Conservation (phyloP, 1,140 invertebrate genomes). For the Holotrichia oblita region DNA sequence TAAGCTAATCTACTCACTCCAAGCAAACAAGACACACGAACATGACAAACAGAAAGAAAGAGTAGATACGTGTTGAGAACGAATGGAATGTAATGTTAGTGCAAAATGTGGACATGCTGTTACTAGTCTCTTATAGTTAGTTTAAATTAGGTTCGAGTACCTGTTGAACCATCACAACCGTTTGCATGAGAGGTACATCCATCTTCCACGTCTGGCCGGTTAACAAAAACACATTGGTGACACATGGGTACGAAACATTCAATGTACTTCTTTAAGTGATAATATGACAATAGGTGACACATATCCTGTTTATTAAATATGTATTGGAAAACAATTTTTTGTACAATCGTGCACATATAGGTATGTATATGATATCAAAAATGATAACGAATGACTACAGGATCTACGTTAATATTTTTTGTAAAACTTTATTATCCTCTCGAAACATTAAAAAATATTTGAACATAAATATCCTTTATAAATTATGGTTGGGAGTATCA, state of each 20-base stretch:
- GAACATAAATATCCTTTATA: no score
- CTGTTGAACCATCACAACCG: conserved; percentile 88
- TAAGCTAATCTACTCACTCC: background rate
- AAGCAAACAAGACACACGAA: conserved; percentile 26
- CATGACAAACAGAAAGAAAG: background rate
- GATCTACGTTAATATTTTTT: conserved; percentile 2
- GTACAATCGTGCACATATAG: conserved; percentile 21
- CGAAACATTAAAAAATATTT: no score
- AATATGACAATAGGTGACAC: background rate
- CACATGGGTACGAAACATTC: conserved; percentile 44
- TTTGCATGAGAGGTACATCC: conserved; percentile 87
- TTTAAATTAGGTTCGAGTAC: conserved; percentile 61
- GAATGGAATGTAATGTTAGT: conserved; percentile 11
- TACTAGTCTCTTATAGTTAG: conserved; percentile 36
- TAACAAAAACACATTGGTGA: conserved; percentile 58
- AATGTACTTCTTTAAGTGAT: conserved; percentile 10
- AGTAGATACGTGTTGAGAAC: background rate
- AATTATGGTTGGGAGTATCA: no score
- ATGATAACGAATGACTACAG: conserved; percentile 2
- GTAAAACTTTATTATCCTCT: background rate
- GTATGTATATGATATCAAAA: background rate
- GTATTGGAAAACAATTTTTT: background rate
- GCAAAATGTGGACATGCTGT: conserved; percentile 25
- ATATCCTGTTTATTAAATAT: background rate
- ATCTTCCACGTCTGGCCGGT: conserved; percentile 69